Evolutionary conservation across 2,797 vertebrate genomes (phyloP).

Genomic region (Huso huso): DNA sequence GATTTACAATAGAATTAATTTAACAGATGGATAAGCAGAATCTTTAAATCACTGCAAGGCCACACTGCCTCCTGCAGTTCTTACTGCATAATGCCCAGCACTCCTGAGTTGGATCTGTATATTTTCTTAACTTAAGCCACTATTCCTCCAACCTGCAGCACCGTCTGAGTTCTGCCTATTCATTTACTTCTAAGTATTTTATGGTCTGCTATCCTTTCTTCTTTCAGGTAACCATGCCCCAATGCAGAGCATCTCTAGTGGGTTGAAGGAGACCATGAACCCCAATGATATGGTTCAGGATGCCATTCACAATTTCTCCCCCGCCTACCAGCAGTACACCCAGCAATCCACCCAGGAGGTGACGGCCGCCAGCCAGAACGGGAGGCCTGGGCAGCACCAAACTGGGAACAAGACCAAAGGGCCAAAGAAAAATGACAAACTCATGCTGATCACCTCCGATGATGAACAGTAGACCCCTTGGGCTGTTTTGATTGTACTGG

Average conservation of each 20-base stretch:
- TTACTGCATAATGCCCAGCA: no score
- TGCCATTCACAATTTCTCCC: constrained; percentile 93
- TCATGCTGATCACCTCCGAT: constrained; percentile 79
- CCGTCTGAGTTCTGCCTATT: no score
- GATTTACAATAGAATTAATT: no score
- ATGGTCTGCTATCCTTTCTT: neutral
- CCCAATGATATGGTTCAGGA: constrained; percentile 90
- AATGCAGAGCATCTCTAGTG: constrained; percentile 93
- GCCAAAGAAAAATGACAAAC: constrained; percentile 76
- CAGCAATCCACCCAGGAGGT: constrained; percentile 86
- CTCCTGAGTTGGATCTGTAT: no score
- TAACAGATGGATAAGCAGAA: no score
- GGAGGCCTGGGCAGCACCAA: constrained; percentile 32
- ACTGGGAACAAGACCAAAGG: constrained; percentile 37
- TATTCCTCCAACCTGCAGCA: no score
- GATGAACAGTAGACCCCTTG: constrained; percentile 71
- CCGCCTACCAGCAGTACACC: constrained; percentile 83
- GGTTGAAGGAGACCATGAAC: constrained; percentile 90
- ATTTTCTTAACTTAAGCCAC: no score
- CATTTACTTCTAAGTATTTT: no score
- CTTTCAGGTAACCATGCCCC: constrained; percentile 65
- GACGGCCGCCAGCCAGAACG: constrained; percentile 52
- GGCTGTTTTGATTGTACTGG: neutral
- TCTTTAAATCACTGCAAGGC: no score
- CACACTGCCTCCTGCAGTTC: no score